Evolutionary conservation across 2,888 invertebrate species (phyloP), one percentile per base, ranked within the genome.

Genomic region (Resseliella maxima): DNA sequence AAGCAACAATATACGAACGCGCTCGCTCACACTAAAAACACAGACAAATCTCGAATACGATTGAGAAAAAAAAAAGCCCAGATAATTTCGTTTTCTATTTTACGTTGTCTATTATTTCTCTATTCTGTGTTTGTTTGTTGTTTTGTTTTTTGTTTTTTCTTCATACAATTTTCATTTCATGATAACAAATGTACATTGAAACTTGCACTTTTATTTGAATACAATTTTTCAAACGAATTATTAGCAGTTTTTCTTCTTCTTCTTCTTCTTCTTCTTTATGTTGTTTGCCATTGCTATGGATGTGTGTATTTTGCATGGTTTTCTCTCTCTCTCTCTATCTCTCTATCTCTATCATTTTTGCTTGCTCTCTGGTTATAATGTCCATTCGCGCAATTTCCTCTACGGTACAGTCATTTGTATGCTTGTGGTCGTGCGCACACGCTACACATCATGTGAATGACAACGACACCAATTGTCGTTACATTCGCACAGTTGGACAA

Each of bases 41-140:
- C 8, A 50, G 12, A 50, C 46, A 50, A 50, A 50, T 50, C 46
- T 50, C 46, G 46, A 15, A 0, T 59, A 24, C 15, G 72, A 5
- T 15, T 72, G 72, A 21, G n/a, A 15, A 15, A 2, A n/a, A 72
- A 72, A 72, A 72, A 72, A 72, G 72, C 72, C 72, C 72, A 72
- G 72, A 72, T 72, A 72, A 72, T 72, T 72, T 72, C 72, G 72
- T 72, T 72, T 72, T 72, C 72, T 72, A 72, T 72, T 72, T 31
- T 72, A 72, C 31, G 72, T 72, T 41, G 41, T 41, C 6, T 12
- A 12, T 41, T 41, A 8, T 41, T 12, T 41, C 41, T 41, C 41
- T 41, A 5, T 41, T 41, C 41, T 41, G 6, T 41, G 41, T 41
- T 12, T 41, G 41, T 41, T 5, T 41, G 41, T 72, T 72, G n/a